Base-by-base conservation (phyloP, 2,888 invertebrate genomes). In the Drosophila mayaguana region DNA sequence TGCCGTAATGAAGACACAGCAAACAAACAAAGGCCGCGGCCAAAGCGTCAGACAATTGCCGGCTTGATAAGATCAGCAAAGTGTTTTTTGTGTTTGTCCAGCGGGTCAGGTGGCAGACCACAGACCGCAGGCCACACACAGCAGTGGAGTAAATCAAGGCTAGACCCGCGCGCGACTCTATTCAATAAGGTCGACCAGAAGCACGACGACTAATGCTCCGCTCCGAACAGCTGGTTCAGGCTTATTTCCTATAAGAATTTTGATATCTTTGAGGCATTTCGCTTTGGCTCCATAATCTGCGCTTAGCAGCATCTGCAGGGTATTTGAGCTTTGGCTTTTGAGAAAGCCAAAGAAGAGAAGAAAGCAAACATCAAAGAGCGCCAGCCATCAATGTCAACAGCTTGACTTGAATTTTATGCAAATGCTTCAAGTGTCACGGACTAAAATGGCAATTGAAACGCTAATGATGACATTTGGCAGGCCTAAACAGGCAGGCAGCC, bases 361-460 rank as follows among this genome's bases (percentile, higher is more conserved):
- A 43, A 66, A 63, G 71, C 64, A 77, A 83, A 79, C 88, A 83
- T 86, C 81, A 85, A 76, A 76, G 74, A 63, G 63, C 79, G 76
- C 67, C 68, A 79, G 69, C 72, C 78, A 78, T 70, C 70, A 75
- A 78, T 72, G 76, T 71, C 73, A 86, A 80, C 78, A 83, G 79
- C 77, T 89, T 85, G 89, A 80, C 85, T 88, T 75, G 80, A 81
- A 81, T 84, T 88, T 88, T 85, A 85, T 85, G 84, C 84, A 85
- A 85, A 85, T 85, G 87, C 70, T 83, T 79, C 72, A 71, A 83
- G 79, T 83, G 84, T 86, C 89, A 88, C 89, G 84, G 84, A 75
- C 85, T 86, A 84, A 89, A 87, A 87, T 75, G 86, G 83, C 89
- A 87, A 89, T 89, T 89, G 86, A 89, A 87, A 87, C 87, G 88